Conservation (phyloP, 2,888 invertebrate genomes). For the Orthosia gothica region DNA sequence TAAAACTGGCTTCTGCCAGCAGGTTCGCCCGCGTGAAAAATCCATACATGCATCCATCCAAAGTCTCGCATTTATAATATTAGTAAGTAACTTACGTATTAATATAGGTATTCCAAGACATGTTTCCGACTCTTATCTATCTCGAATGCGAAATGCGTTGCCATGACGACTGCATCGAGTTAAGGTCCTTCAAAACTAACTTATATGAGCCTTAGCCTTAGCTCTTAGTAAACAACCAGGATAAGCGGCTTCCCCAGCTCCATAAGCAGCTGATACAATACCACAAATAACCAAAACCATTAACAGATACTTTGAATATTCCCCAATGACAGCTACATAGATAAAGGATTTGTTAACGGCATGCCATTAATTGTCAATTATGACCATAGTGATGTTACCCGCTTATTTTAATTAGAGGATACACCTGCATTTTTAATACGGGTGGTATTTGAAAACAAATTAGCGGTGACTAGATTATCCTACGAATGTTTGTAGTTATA, state of each 20-base stretch:
- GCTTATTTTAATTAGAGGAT: conserved; percentile 25
- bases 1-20: too few relatives aligned
- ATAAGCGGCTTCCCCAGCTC: neutral
- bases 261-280: conserved; percentile 15
- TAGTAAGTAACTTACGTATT: too few relatives aligned
- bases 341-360: conserved; percentile 9
- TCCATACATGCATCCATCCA: too few relatives aligned
- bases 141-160: too few relatives aligned
- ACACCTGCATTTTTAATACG: conserved; percentile 26
- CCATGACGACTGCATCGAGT: too few relatives aligned
- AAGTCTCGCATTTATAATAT: too few relatives aligned
- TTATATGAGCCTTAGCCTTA: too few relatives aligned
- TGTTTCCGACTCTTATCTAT: too few relatives aligned
- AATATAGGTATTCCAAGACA: too few relatives aligned
- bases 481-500: neutral
- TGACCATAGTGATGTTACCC: neutral
- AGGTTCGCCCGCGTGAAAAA: too few relatives aligned
- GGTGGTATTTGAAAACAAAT: conserved; percentile 1
- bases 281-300: neutral
- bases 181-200: too few relatives aligned
- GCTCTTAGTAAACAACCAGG: too few relatives aligned
- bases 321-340: neutral
- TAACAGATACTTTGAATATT: conserved; percentile 10
- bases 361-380: conserved; percentile 24
- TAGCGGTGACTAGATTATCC: conserved; percentile 4